Percentiles rank a stretch among this genome's conserved stretches.
phyloP scores from a whole-genome alignment of 2,113 vertebrate genomes.

The Mustela nigripes region DNA sequence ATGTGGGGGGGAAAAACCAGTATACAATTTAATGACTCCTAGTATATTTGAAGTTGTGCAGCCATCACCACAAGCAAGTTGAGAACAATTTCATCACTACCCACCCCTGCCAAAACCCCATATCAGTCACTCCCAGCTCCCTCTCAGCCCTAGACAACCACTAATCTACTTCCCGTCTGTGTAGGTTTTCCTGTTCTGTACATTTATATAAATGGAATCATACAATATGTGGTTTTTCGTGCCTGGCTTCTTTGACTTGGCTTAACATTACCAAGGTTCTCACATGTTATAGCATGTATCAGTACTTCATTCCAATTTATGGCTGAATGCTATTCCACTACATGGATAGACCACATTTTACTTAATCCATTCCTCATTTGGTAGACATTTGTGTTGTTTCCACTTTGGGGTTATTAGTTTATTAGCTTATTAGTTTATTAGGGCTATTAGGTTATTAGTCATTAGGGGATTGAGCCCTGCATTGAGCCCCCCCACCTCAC shows the following conservation, averaged over 20 bases:
- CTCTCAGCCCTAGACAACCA: background rate
- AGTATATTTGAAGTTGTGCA: background rate
- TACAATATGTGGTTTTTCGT: constrained; percentile 1
- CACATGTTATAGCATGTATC: background rate
- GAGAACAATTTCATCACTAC: constrained; percentile 16
- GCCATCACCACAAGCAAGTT: background rate
- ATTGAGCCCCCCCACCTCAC: too few species aligned
- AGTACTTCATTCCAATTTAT: background rate
- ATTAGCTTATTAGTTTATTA: too few species aligned
- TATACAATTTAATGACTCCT: background rate
- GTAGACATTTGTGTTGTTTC: constrained; percentile 20
- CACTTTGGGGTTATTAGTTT: background rate
- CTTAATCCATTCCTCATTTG: constrained; percentile 26
- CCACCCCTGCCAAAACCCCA: background rate
- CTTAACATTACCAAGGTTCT: constrained; percentile 42
- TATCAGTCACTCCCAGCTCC: background rate
- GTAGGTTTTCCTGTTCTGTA: constrained; percentile 21
- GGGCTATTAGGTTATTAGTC: too few species aligned
- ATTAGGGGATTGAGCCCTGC: too few species aligned
- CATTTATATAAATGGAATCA: constrained; percentile 34
- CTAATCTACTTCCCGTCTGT: constrained; percentile 32
- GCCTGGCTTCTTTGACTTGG: constrained; percentile 27
- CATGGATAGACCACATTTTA: constrained; percentile 3
- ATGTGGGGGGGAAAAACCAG: background rate
- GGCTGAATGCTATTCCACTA: background rate